Evolutionary conservation across 2,113 vertebrate genomes (phyloP).

Genomic region (Calyptommatus sinebrachiatus): DNA sequence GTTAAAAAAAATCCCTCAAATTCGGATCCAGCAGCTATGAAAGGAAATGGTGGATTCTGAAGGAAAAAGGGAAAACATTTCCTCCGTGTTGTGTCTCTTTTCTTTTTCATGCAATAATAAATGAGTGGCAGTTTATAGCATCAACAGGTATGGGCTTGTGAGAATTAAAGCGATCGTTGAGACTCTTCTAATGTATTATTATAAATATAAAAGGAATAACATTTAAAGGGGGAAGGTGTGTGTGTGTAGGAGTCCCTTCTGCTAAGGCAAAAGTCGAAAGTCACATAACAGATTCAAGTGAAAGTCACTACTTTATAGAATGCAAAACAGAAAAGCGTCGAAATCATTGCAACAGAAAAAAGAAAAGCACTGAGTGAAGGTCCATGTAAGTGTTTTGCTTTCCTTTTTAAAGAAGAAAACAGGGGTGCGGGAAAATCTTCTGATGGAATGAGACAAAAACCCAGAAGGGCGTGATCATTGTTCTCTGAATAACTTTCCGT

Average conservation of each 20-base stretch:
- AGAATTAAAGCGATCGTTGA: neutral
- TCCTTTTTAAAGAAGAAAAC: neutral
- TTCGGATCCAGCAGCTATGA: neutral
- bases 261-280: neutral
- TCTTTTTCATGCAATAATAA: neutral
- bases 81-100: too few species aligned
- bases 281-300: neutral
- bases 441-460: constrained; percentile 60
- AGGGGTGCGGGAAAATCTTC: constrained; percentile 47
- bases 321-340: constrained; percentile 25
- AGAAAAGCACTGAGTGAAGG: neutral
- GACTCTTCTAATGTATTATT: neutral
- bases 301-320: constrained; percentile 39
- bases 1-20: neutral
- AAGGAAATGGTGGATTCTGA: neutral
- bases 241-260: neutral
- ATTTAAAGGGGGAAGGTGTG: neutral
- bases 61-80: neutral
- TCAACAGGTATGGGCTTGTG: neutral
- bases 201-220: neutral
- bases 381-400: constrained; percentile 34
- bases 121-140: constrained; percentile 6
- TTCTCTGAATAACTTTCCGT: constrained; percentile 62
- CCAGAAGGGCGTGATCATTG: constrained; percentile 69
- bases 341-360: neutral